These are phyloP conservation scores for Sebastiscus albofasciatus DNA, from an alignment of 2,797 vertebrate genomes.

Conservation along the genomic window DNA sequence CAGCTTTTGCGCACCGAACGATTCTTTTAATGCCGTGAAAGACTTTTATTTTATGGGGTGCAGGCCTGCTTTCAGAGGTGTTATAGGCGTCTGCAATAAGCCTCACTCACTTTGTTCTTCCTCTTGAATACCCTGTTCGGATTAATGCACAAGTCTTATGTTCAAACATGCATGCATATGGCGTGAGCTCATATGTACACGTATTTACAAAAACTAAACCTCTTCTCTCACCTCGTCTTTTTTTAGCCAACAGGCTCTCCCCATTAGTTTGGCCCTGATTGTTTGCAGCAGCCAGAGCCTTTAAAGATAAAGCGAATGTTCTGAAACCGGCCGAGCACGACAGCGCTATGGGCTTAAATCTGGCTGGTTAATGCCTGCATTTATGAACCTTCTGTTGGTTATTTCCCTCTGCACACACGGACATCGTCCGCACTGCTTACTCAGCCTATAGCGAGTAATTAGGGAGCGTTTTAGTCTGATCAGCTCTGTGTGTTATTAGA, in stretches of 20 bases:
- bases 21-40: constrained; percentile 51
- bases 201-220: constrained; percentile 5
- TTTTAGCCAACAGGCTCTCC: constrained; percentile 12
- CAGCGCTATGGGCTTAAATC: constrained; percentile 70
- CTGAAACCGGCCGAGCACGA: constrained; percentile 42
- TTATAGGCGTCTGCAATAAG: constrained; percentile 20
- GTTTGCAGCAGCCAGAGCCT: constrained; percentile 54
- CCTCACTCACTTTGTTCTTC: constrained; percentile 34
- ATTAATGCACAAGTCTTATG: constrained; percentile 20
- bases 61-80: constrained; percentile 54
- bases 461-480: constrained; percentile 61
- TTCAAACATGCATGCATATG: constrained; percentile 9
- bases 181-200: constrained; percentile 1
- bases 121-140: constrained; percentile 22
- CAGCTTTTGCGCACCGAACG: constrained; percentile 18
- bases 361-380: constrained; percentile 67
- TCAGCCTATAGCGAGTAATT: constrained; percentile 75
- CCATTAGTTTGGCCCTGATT: constrained; percentile 52
- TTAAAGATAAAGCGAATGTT: constrained; percentile 66
- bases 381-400: constrained; percentile 74
- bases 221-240: constrained; percentile 5
- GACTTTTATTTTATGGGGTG: constrained; percentile 43
- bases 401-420: constrained; percentile 61
- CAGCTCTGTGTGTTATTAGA: constrained; percentile 52
- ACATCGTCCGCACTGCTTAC: constrained; percentile 66